Evolutionary conservation across 2,113 vertebrate species (phyloP), one percentile per base, ranked within the genome.

Genomic region (Sturnira hondurensis): DNA sequence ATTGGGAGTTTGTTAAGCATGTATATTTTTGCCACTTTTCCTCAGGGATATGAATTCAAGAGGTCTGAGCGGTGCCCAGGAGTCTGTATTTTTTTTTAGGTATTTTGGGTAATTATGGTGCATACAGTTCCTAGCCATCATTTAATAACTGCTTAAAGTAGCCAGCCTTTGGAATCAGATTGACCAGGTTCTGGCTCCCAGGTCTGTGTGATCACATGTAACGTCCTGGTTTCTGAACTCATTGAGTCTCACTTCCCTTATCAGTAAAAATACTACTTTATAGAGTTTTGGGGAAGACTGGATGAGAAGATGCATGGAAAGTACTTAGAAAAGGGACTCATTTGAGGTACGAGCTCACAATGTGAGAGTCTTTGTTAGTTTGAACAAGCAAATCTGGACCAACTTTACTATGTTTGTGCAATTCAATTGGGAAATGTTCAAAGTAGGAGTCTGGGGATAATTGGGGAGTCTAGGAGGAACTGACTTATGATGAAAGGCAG

Each of bases 401-500:
- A 56, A 36, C 13, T 96, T 93, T 92, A 90, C 58, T 93, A 67
- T 36, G 92, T 97, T 88, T 85, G 45, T 96, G 89, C 54, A 87
- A 88, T 89, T 36, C 70, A 70, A 16, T 58, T 95, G 67, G 78
- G 47, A 89, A 94, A 93, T 36, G 20, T 83, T 96, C 91, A 86
- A 89, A 97, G 73, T 85, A 71, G 65, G 68, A 97, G 28, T 87
- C 78, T 80, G 81, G 73, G 74, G 47, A 91, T 84, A 97, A 92
- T 83, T 96, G 95, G 91, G 19, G 63, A 89, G 70, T 89, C 63
- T 82, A 67, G 84, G 38, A 93, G 54, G 45, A 95, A 65, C 31
- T 61, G 83, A 84, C n/a, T 93, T 83, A 83, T 26, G 83, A 96
- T 84, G 86, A 96, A 86, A 91, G 54, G 31, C 93, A 92, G 76